Conservation (phyloP, 2,888 invertebrate genomes). For the Psylliodes chrysocephalus region DNA sequence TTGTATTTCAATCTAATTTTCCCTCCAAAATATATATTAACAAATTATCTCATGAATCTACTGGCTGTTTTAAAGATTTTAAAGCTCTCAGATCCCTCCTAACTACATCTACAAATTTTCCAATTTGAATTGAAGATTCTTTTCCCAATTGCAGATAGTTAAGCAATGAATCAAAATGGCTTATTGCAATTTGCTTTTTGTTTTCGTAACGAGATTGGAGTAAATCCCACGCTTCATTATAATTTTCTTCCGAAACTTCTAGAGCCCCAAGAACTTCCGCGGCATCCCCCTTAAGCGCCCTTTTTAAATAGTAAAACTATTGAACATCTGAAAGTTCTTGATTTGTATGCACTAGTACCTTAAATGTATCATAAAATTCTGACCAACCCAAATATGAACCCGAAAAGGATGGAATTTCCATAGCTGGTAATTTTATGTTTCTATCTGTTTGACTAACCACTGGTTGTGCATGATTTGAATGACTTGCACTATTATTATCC, state of each 20-base stretch:
- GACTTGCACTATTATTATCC: background rate
- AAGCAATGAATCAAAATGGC: background rate
- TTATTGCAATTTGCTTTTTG: background rate
- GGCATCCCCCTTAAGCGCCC: constrained; percentile 22
- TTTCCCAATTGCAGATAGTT: background rate
- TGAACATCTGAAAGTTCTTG: constrained; percentile 2
- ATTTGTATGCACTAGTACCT: constrained; percentile 12
- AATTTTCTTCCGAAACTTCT: constrained; percentile 6
- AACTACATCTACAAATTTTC: constrained; percentile 6
- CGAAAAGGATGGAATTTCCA: constrained; percentile 23
- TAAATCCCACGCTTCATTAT: background rate
- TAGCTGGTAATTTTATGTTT: constrained; percentile 20
- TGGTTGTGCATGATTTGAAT: background rate
- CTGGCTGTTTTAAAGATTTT: background rate
- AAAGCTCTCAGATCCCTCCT: background rate
- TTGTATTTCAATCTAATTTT: background rate
- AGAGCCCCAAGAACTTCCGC: background rate
- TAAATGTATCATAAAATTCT: constrained; percentile 16
- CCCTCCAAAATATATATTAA: too few relatives aligned
- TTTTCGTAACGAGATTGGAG: background rate
- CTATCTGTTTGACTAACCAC: background rate
- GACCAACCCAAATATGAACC: constrained; percentile 21
- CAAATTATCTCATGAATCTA: background rate
- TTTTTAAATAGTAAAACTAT: constrained; percentile 21
- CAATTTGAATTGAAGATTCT: background rate